phyloP scores from a whole-genome alignment of 92 coral and sea anemone species.

The Epizoanthus illoricatus region DNA sequence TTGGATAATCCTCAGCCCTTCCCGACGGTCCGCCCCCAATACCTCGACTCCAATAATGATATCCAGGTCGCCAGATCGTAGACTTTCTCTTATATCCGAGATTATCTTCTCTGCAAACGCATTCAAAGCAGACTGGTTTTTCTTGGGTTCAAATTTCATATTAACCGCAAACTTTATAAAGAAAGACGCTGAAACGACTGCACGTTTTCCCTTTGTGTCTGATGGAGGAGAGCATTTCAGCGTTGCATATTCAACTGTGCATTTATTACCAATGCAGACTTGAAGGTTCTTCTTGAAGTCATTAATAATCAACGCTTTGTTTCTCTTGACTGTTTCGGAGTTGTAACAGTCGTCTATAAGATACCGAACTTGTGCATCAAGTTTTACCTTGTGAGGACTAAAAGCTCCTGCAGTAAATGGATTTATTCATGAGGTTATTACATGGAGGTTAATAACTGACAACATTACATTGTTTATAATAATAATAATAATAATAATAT shows the following conservation, averaged over 20 bases:
- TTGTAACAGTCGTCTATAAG: conserved; percentile 7
- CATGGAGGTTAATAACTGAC: not conserved
- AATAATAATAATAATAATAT: no score
- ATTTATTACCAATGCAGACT: conserved; percentile 21
- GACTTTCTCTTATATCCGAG: conserved; percentile 11
- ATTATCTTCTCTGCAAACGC: conserved; percentile 1
- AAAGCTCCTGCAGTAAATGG: not conserved
- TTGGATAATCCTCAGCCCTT: conserved; percentile 1
- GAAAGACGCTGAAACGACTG: not conserved
- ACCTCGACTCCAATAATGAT: conserved; percentile 2
- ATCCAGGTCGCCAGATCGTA: conserved; percentile 22
- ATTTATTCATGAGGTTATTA: no score
- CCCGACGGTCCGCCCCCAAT: conserved; percentile 9
- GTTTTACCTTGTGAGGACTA: conserved; percentile 18
- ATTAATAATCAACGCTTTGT: not conserved
- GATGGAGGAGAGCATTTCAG: not conserved
- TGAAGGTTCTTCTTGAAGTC: conserved; percentile 33
- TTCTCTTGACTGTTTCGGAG: not conserved
- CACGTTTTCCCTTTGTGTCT: not conserved
- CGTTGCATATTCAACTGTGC: conserved; percentile 12
- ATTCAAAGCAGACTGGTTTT: conserved; percentile 7
- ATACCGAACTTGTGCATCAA: conserved; percentile 18
- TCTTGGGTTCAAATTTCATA: conserved; percentile 9
- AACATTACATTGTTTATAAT: not conserved
- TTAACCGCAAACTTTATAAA: not conserved